These are phyloP conservation scores for Synanthedon vespiformis DNA, from an alignment of 2,888 invertebrate species.

Conservation along the genomic window DNA sequence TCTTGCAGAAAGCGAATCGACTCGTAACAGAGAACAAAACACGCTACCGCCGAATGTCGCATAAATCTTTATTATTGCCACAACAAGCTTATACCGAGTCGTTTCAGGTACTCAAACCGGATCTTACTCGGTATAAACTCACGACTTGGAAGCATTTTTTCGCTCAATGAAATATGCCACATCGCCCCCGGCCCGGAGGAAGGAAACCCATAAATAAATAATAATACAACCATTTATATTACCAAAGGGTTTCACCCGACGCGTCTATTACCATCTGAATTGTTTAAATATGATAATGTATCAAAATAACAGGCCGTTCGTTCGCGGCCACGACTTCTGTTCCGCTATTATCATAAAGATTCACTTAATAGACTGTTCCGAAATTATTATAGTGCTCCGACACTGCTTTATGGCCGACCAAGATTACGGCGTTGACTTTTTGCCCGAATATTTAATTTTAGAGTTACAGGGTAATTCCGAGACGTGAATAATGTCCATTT, in stretches of 20 bases:
- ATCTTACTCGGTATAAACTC: conserved; percentile 58
- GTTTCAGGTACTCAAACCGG: conserved; percentile 66
- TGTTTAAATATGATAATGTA: conserved; percentile 71
- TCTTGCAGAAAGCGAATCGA: conserved; percentile 65
- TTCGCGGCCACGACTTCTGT: conserved; percentile 65
- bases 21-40: conserved; percentile 67
- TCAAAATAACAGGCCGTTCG: conserved; percentile 66
- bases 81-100: conserved; percentile 66
- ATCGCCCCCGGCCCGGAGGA: conserved; percentile 60
- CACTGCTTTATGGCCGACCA: conserved; percentile 46
- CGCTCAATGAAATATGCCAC: conserved; percentile 67
- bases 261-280: conserved; percentile 71
- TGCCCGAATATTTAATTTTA: conserved; percentile 33
- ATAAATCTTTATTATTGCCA: conserved; percentile 70
- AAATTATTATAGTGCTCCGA: conserved; percentile 63
- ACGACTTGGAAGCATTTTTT: conserved; percentile 66
- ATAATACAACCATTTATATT: conserved; percentile 71
- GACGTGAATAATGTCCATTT: conserved; percentile 18
- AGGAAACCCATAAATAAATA: conserved; percentile 70
- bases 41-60: conserved; percentile 68
- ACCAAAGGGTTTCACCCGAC: conserved; percentile 68
- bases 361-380: conserved; percentile 68
- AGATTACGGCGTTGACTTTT: conserved; percentile 46
- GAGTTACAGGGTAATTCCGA: conserved; percentile 25
- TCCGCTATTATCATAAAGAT: conserved; percentile 66